Base-by-base conservation (phyloP, 2,113 vertebrate genomes). In the Cyprinodon tularosa region DNA sequence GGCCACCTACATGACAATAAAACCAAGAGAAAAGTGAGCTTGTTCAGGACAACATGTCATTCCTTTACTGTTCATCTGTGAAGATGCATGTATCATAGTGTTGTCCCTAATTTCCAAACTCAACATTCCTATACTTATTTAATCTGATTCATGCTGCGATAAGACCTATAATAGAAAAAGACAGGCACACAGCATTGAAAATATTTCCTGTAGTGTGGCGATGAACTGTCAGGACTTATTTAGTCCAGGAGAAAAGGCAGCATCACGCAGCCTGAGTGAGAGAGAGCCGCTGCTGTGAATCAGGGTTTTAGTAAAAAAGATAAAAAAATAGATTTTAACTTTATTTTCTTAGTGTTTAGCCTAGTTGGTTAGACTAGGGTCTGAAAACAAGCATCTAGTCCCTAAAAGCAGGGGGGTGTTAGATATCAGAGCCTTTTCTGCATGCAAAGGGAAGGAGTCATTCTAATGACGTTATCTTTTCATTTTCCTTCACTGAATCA, bases 1-100 rank as follows among this genome's bases (percentile, higher is more conserved):
- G 12, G 94, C 94, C 81, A 97, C 96, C 96, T 97, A 82, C 45
- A 61, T 17, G 72, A 77, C 14, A 84, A 40, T 73, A 0, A 67
- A 72, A 69, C 80, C 3, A 81, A 68, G n/a, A 61, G 17, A 15
- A 3, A 3, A 39, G 44, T 50, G 45, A 36, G 47, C 61, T 62
- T 15, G 61, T 37, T 13, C 11, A 37, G 60, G 5, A 13, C 37
- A 20, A 17, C 4, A 14, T 8, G 6, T 17, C 17, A 57, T 4
- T 57, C 50, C 6, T n/a, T 53, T 17, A 15, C 6, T 20, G 59
- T 45, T 70, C 13, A 60, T 71, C 37, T 42, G 9, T 50, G 17
- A 50, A 50, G 15, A 50, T 20, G 15, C 48, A 14, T 50, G 14
- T 4, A 53, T 53, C 48, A 53, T 17, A 20, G 15, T 53, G 12